These are phyloP conservation scores for Actinernus sp. DNA, from an alignment of 92 coral and sea anemone species.

Conservation along the genomic window DNA sequence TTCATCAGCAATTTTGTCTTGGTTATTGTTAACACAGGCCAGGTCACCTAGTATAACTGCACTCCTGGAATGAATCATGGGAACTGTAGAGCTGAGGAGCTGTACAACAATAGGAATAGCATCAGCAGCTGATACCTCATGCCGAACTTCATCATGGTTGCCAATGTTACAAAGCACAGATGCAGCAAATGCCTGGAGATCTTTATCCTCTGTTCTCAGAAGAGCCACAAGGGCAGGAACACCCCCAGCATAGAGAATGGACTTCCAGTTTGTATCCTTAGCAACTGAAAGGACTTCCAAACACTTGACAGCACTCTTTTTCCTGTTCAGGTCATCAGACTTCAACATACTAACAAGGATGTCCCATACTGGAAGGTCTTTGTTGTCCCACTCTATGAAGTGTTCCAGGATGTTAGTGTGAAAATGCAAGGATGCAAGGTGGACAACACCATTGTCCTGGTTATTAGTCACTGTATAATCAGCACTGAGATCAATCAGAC, in stretches of 20 bases:
- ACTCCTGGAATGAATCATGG: constrained; percentile 93
- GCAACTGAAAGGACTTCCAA: constrained; percentile 90
- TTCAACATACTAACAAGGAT: constrained; percentile 90
- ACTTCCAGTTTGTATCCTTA: constrained; percentile 91
- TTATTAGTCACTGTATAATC: constrained; percentile 59
- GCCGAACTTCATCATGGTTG: constrained; percentile 70
- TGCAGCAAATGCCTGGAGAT: constrained; percentile 81
- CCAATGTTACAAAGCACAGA: constrained; percentile 98
- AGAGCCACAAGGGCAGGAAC: constrained; percentile 87
- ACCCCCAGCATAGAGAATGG: constrained; percentile 86
- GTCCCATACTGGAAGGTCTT: constrained; percentile 92
- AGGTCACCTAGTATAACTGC: constrained; percentile 93
- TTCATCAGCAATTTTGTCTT: constrained; percentile 74
- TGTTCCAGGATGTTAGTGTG: constrained; percentile 92
- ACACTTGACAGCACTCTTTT: constrained; percentile 85
- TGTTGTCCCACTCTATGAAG: constrained; percentile 82
- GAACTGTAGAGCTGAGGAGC: constrained; percentile 74
- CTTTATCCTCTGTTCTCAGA: constrained; percentile 72
- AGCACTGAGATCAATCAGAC: constrained; percentile 80
- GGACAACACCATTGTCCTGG: constrained; percentile 80
- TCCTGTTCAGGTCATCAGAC: constrained; percentile 71
- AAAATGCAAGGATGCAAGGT: constrained; percentile 86
- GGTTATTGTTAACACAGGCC: constrained; percentile 81
- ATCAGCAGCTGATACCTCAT: constrained; percentile 81
- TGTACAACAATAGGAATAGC: constrained; percentile 75